Evolutionary conservation across 2,113 vertebrate species (phyloP), one percentile per base, ranked within the genome.

Genomic region (Origma solitaria): DNA sequence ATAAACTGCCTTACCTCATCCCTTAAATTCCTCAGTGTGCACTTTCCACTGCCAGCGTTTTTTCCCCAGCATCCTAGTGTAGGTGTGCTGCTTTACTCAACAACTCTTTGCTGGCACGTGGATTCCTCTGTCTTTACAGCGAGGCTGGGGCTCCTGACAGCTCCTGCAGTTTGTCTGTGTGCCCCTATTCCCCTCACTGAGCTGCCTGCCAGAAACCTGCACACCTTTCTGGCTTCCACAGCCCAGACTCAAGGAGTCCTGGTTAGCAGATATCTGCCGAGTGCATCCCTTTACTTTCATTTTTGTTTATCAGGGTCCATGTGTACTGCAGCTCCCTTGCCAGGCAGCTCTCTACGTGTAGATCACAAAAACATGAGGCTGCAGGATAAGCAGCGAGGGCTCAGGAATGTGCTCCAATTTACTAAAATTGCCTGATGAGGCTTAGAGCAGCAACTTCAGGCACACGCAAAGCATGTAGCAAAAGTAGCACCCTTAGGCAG

Each of bases 71-170:
- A 4, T 13, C 61, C 31, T 6, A 3, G 10, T 14, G 20, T n/a
- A 12, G 33, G 21, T 38, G n/a, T 72, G 9, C 30, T 17, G 57
- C 51, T 89, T 84, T 57, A 15, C 30, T 45, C 4, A 0, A 15
- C 0, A 3, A 1, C 35, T 31, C 1, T 40, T 73, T 49, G 54
- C 73, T 57, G 51, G 15, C 56, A 35, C 4, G 0, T 27, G 65
- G 42, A 64, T 76, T 93, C 47, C n/a, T 47, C 82, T 60, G 38
- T 33, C 82, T n/a, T 38, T n/a, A 6, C 61, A 66, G 47, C 0
- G 0, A 82, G 64, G 11, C 11, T 8, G 17, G 13, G 45, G 33
- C 12, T 89, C 64, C 45, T 0, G 0, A 13, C 1, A 6, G 47
- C 38, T 75, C 61, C 70, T 7, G 1, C n/a, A 38, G 47, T 45